These are phyloP conservation scores for Calyptomena viridis DNA, from an alignment of 2,113 vertebrate species.

Conservation along the genomic window DNA sequence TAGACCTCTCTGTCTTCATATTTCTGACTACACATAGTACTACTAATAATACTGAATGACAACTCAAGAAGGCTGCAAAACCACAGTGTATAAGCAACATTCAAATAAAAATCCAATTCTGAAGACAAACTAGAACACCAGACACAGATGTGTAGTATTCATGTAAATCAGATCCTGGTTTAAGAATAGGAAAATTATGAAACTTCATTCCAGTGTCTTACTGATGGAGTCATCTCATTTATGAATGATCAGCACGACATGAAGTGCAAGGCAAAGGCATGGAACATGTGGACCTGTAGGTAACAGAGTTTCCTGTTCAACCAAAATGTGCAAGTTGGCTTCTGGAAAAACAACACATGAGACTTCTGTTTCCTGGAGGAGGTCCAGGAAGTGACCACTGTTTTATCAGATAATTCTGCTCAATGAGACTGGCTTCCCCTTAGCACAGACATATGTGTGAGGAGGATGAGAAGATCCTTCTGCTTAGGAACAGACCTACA, in stretches of 20 bases:
- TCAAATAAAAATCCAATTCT: background rate
- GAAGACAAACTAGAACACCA: background rate
- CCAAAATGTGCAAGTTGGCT: background rate
- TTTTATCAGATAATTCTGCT: background rate
- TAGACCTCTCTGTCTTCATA: background rate
- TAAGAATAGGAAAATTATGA: background rate
- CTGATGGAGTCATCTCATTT: background rate
- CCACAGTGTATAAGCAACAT: background rate
- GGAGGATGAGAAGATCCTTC: background rate
- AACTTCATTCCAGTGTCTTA: background rate
- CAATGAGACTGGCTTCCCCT: background rate
- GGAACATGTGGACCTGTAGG: background rate
- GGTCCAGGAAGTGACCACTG: background rate
- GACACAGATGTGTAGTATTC: background rate
- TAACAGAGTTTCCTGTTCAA: fast-evolving
- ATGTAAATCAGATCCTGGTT: background rate
- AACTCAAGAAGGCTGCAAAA: background rate
- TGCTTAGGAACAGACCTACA: background rate
- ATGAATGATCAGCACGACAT: background rate
- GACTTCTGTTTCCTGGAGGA: background rate
- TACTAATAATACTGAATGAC: background rate
- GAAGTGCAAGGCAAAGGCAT: background rate
- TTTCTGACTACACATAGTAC: background rate
- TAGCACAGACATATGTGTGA: background rate
- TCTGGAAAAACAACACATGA: background rate